Percentiles rank a stretch among this genome's conserved stretches.
These are phyloP conservation scores for Martes flavigula DNA, from an alignment of 2,797 vertebrate species.

Conservation along the genomic window DNA sequence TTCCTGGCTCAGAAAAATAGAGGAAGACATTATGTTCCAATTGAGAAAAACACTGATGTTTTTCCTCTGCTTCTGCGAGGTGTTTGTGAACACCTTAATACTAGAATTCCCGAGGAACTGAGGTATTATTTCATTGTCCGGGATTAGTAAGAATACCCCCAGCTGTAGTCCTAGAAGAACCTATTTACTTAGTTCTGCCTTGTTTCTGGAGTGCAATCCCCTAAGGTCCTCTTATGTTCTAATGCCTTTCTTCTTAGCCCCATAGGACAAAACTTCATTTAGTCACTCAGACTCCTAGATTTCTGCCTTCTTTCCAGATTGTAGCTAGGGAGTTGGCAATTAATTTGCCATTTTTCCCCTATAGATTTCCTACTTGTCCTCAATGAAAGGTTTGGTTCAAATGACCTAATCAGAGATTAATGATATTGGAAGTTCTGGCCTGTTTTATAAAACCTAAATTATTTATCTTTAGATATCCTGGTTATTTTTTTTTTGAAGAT, in stretches of 20 bases:
- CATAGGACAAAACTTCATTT: background rate
- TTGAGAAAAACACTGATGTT: background rate
- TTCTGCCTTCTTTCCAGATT: background rate
- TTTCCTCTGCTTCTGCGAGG: background rate
- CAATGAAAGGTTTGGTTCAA: background rate
- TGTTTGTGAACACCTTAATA: background rate
- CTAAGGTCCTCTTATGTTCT: background rate
- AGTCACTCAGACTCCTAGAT: background rate
- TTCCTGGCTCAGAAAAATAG: background rate
- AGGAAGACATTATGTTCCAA: background rate
- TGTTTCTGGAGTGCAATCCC: background rate
- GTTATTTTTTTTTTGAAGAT: background rate
- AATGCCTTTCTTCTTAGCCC: background rate
- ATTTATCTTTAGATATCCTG: background rate
- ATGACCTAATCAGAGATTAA: background rate
- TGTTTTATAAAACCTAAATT: background rate
- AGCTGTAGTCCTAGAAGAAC: background rate
- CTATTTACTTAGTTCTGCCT: background rate
- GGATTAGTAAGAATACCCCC: background rate
- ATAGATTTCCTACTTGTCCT: background rate
- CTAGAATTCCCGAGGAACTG: background rate
- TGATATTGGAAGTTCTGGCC: background rate
- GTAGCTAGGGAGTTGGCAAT: background rate
- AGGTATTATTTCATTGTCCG: background rate
- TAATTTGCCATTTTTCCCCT: background rate